These are phyloP conservation scores for Lochmaea crataegi DNA, from an alignment of 2,888 invertebrate genomes.

Conservation along the genomic window DNA sequence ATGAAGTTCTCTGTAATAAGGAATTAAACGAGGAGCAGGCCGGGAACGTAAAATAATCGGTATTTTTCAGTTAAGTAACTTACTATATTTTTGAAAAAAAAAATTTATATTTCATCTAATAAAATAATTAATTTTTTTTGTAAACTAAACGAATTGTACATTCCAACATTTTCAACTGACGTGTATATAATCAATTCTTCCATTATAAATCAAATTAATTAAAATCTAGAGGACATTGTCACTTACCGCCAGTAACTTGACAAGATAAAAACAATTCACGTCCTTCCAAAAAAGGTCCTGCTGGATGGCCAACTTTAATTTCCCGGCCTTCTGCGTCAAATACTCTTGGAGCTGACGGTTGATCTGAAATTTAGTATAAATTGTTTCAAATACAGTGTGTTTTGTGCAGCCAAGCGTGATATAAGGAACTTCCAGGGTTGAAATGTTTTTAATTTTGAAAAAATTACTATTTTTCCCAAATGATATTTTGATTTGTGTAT, in stretches of 20 bases:
- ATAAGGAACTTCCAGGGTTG: too few species aligned
- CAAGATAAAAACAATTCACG: slow-evolving; percentile 86
- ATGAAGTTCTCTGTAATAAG: too few species aligned
- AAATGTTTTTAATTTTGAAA: too few species aligned
- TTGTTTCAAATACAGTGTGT: slow-evolving; percentile 50
- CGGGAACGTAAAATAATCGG: too few species aligned
- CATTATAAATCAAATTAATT: slow-evolving; percentile 18
- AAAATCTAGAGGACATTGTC: slow-evolving; percentile 28
- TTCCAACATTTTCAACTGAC: background rate
- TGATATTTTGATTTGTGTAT: too few species aligned
- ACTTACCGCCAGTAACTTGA: slow-evolving; percentile 86
- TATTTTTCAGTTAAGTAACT: too few species aligned
- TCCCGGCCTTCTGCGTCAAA: slow-evolving; percentile 86
- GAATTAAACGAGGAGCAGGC: too few species aligned
- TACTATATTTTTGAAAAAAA: too few species aligned
- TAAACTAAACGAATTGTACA: background rate
- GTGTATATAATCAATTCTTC: background rate
- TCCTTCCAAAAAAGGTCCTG: slow-evolving; percentile 89
- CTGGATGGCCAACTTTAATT: slow-evolving; percentile 73
- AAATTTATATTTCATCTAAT: too few species aligned
- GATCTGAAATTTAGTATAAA: slow-evolving; percentile 70
- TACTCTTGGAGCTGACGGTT: slow-evolving; percentile 83
- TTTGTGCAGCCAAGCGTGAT: slow-evolving; percentile 1
- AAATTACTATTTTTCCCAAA: too few species aligned
- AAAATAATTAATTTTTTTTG: background rate